Evolutionary conservation across 2,113 vertebrate genomes (phyloP).

Genomic region (Erythrocercus mccallii): DNA sequence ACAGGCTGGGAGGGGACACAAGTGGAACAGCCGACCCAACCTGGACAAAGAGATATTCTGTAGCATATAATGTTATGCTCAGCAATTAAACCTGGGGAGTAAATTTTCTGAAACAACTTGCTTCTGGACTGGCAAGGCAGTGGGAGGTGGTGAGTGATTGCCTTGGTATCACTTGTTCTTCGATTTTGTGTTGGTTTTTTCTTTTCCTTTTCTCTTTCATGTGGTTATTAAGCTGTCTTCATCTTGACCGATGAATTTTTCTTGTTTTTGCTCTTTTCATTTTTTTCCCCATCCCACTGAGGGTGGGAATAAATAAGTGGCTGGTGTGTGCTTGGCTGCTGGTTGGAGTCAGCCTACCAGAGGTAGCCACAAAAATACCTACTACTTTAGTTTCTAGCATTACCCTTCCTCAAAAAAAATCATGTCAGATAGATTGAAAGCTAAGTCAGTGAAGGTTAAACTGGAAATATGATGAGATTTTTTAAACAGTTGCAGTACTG

Average conservation of each 20-base stretch:
- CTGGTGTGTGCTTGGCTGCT: neutral
- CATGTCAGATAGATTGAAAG: neutral
- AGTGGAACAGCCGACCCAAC: neutral
- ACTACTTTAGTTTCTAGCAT: neutral
- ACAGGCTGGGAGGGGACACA: neutral
- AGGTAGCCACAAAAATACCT: neutral
- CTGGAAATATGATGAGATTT: neutral
- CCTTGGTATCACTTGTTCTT: neutral
- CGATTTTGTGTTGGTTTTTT: neutral
- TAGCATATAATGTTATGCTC: neutral
- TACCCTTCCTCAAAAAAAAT: neutral
- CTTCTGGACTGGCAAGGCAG: neutral
- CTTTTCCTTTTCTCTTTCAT: neutral
- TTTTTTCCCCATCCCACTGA: neutral
- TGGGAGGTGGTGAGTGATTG: neutral
- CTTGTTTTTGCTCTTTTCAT: neutral
- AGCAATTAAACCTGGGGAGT: neutral
- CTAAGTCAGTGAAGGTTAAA: neutral
- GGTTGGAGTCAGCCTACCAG: neutral
- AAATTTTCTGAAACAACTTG: neutral
- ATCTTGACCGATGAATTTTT: neutral
- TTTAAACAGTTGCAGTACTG: neutral
- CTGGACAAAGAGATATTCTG: neutral
- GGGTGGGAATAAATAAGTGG: neutral
- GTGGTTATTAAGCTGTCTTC: neutral